Percentiles rank a stretch among this genome's conserved stretches.
phyloP scores from a whole-genome alignment of 2,888 invertebrate genomes.

The Pammene fasciana region DNA sequence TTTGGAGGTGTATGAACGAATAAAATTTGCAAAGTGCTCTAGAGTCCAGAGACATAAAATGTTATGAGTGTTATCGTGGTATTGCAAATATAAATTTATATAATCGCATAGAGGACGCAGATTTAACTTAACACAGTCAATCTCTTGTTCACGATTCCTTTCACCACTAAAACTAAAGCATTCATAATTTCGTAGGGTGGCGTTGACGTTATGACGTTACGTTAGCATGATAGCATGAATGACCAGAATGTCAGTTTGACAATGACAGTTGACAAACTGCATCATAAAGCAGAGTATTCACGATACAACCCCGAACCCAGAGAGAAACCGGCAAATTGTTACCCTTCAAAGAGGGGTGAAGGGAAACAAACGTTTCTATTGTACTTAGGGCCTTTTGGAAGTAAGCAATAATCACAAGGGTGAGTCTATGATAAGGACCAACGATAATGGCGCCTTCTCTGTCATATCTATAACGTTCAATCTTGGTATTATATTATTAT shows the following conservation, averaged over 20 bases:
- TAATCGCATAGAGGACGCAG: slow-evolving; percentile 33
- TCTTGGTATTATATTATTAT: too few species aligned
- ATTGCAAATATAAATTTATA: slow-evolving; percentile 34
- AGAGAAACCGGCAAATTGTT: too few species aligned
- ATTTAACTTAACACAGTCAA: slow-evolving; percentile 29
- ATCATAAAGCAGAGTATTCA: too few species aligned
- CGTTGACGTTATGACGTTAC: slow-evolving; percentile 36
- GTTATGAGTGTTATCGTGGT: slow-evolving; percentile 16
- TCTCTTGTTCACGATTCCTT: slow-evolving; percentile 27
- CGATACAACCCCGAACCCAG: too few species aligned
- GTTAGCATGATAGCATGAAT: too few species aligned
- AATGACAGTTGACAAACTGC: not conserved
- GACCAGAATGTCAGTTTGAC: slow-evolving; percentile 35
- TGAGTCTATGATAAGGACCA: too few species aligned
- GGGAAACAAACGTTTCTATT: too few species aligned
- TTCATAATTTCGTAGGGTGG: slow-evolving; percentile 35
- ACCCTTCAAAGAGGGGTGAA: too few species aligned
- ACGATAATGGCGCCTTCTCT: too few species aligned
- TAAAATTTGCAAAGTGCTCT: slow-evolving; percentile 10
- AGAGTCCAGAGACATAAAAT: slow-evolving; percentile 19
- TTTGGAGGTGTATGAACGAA: not conserved
- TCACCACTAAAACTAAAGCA: slow-evolving; percentile 35
- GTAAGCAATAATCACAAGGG: too few species aligned
- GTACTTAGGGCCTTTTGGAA: too few species aligned
- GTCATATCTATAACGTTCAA: too few species aligned